phyloP scores from a whole-genome alignment of 23 tunicate genomes.

The Trididemnum nubilum region DNA sequence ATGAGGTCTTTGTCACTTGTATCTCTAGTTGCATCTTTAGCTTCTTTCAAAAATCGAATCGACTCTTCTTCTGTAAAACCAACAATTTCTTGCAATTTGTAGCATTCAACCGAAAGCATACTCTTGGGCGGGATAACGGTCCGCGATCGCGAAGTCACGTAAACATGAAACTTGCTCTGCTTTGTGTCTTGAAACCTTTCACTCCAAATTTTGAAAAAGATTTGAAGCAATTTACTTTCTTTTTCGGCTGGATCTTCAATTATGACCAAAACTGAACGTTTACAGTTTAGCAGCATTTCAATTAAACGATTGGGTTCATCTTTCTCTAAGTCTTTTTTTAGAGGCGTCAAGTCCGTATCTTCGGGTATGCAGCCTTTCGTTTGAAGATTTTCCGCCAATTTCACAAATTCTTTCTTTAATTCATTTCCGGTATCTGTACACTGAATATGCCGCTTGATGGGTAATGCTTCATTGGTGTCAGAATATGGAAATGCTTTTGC shows the following conservation, averaged over 20 bases:
- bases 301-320: no score
- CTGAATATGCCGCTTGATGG: no score
- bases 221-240: background rate
- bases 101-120: no score
- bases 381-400: no score
- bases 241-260: background rate
- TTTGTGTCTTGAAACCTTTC: background rate
- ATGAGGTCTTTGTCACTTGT: background rate
- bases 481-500: no score
- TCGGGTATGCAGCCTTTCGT: no score
- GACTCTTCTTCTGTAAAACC: constrained; percentile 21
- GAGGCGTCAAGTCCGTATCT: no score
- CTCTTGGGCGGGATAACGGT: background rate
- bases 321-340: no score
- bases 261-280: background rate
- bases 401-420: no score
- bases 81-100: no score
- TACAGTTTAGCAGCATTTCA: background rate
- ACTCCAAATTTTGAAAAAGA: background rate
- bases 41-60: background rate
- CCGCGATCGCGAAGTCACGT: background rate
- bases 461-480: no score
- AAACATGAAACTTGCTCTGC: constrained; percentile 1
- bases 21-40: background rate
- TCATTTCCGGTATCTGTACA: no score